phyloP scores from a whole-genome alignment of 2,888 invertebrate genomes.

The Agrochola circellaris region DNA sequence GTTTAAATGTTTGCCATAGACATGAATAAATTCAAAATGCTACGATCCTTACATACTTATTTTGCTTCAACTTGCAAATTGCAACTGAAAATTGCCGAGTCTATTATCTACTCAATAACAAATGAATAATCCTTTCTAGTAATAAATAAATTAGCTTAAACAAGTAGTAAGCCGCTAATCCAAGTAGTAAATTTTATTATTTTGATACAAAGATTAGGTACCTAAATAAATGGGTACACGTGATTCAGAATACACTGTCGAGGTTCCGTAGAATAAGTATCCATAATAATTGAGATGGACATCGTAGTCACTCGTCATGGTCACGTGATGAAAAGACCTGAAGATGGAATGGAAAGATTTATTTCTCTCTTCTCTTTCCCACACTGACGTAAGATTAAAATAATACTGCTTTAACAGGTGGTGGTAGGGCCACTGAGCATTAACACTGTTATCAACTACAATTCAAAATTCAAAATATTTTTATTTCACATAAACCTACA shows the following conservation, averaged over 20 bases:
- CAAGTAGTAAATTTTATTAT: constrained; percentile 26
- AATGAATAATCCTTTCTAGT: constrained; percentile 6
- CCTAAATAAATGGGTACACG: neutral
- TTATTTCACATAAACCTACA: too few relatives aligned
- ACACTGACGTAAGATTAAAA: neutral
- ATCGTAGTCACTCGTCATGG: neutral
- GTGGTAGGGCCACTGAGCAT: neutral
- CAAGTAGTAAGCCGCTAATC: constrained; percentile 36
- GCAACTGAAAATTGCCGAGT: neutral
- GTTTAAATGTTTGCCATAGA: too few relatives aligned
- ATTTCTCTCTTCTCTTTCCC: neutral
- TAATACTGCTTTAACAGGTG: neutral
- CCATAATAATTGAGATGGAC: neutral
- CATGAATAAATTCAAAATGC: too few relatives aligned
- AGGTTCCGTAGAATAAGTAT: constrained; percentile 26
- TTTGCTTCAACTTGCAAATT: too few relatives aligned
- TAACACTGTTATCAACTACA: neutral
- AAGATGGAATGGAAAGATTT: neutral
- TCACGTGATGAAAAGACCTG: neutral
- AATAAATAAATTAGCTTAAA: constrained; percentile 24
- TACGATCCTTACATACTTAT: too few relatives aligned
- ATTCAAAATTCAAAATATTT: too few relatives aligned
- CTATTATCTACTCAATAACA: neutral
- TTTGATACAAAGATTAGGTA: constrained; percentile 15
- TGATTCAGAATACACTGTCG: neutral